Evolutionary conservation across 2,888 invertebrate genomes (phyloP).

Genomic region (Hirtodrosophila alboralis): DNA sequence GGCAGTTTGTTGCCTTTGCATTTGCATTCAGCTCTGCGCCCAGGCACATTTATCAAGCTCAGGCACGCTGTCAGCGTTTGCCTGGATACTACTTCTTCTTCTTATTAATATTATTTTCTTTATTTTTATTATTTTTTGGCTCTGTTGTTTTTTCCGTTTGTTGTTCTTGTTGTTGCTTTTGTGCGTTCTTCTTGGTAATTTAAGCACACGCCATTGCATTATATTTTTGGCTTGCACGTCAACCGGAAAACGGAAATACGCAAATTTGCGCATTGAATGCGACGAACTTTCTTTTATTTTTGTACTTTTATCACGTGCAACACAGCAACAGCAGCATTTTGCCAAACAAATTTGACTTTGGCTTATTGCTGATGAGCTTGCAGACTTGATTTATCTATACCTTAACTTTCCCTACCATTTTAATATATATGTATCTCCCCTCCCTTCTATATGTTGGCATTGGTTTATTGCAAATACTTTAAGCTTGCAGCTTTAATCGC

Average conservation of each 20-base stretch:
- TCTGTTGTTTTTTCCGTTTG: constrained; percentile 26
- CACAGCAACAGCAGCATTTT: too few species aligned
- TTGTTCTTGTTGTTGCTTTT: constrained; percentile 14
- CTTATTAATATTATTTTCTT: too few species aligned
- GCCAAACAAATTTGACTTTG: constrained; percentile 19
- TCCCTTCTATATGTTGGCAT: constrained; percentile 1
- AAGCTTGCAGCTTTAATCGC: constrained; percentile 50
- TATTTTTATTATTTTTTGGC: constrained; percentile 2
- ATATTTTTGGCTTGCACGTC: constrained; percentile 33
- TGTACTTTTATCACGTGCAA: constrained; percentile 41
- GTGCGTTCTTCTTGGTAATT: constrained; percentile 17
- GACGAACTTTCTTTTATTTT: constrained; percentile 7
- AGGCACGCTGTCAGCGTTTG: constrained; percentile 45
- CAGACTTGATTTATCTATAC: constrained; percentile 30
- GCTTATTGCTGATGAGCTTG: constrained; percentile 49
- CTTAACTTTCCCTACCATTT: neutral
- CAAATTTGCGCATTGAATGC: constrained; percentile 57
- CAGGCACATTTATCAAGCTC: constrained; percentile 70
- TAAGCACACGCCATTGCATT: constrained; percentile 32
- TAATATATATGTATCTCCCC: neutral
- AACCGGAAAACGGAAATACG: constrained; percentile 60
- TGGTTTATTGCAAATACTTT: constrained; percentile 16
- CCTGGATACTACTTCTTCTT: too few species aligned
- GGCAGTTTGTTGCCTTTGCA: constrained; percentile 59
- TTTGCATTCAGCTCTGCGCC: constrained; percentile 17